These are phyloP conservation scores for Xestia rhomboidea DNA, from an alignment of 2,888 invertebrate genomes.

Conservation along the genomic window DNA sequence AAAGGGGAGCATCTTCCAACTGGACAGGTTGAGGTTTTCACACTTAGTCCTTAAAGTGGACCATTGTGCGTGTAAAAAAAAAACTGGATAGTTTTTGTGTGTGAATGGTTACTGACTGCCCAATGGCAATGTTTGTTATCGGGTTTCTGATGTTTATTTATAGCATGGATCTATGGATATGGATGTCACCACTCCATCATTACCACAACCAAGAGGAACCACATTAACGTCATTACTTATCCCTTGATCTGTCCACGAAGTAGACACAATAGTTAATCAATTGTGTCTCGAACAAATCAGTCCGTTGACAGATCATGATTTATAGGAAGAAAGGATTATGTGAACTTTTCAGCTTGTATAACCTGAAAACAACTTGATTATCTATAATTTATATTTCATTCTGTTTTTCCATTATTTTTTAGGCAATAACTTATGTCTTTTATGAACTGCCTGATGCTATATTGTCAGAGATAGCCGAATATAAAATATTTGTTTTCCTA, in stretches of 20 bases:
- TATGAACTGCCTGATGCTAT: neutral
- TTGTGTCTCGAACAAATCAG: too few relatives aligned
- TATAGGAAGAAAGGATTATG: neutral
- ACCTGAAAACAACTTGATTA: neutral
- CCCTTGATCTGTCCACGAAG: too few relatives aligned
- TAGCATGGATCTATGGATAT: neutral
- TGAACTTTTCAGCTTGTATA: neutral
- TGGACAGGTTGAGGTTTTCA: too few relatives aligned
- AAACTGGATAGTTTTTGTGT: too few relatives aligned
- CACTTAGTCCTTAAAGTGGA: too few relatives aligned
- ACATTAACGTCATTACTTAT: too few relatives aligned
- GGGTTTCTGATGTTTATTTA: neutral
- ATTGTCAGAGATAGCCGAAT: neutral
- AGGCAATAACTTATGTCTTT: neutral
- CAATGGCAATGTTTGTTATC: neutral
- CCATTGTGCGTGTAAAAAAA: too few relatives aligned
- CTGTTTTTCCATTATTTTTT: neutral
- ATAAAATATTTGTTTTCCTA: constrained; percentile 19
- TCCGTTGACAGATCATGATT: too few relatives aligned
- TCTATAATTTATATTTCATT: neutral
- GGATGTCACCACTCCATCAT: neutral
- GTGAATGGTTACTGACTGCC: neutral
- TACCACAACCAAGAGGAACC: neutral
- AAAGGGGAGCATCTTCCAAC: neutral
- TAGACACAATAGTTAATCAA: too few relatives aligned